Evolutionary conservation across 35 echinoderm and acorn worm genomes (phyloP).

Genomic region (Apostichopus californicus): DNA sequence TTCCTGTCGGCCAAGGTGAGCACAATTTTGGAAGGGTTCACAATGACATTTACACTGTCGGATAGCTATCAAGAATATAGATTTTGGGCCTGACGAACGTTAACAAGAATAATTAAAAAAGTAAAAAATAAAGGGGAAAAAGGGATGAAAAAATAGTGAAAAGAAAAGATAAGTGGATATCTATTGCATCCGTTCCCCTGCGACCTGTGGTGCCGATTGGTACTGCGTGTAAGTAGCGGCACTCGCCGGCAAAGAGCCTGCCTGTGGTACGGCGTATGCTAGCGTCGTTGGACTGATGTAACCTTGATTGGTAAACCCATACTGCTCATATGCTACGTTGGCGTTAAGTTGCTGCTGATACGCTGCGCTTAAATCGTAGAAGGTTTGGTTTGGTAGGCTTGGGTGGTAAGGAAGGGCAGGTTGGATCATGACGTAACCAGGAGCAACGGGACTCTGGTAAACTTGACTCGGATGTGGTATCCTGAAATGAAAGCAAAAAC

Average conservation of each 20-base stretch:
- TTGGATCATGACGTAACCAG: constrained; percentile 49
- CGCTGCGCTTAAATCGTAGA: constrained; percentile 41
- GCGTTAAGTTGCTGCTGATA: constrained; percentile 51
- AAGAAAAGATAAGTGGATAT: background rate
- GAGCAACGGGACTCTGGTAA: constrained; percentile 38
- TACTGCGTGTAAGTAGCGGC: constrained; percentile 41
- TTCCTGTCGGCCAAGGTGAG: background rate
- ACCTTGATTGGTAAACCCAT: constrained; percentile 39
- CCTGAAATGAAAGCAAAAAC: constrained; percentile 4
- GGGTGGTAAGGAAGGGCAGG: constrained; percentile 49
- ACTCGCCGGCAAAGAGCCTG: constrained; percentile 20
- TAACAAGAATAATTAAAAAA: constrained; percentile 26
- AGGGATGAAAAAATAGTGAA: background rate
- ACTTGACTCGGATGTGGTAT: constrained; percentile 46
- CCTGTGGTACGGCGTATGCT: constrained; percentile 40
- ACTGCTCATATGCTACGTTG: constrained; percentile 52
- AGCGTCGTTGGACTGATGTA: constrained; percentile 44
- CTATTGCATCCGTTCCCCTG: constrained; percentile 55
- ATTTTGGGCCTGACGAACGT: constrained; percentile 30
- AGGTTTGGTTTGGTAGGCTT: constrained; percentile 55
- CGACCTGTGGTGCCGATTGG: constrained; percentile 45
- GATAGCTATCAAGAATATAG: constrained; percentile 10
- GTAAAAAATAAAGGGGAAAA: background rate
- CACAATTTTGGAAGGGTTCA: background rate
- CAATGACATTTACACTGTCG: background rate